Base-by-base conservation (phyloP, 2,888 invertebrate genomes). In the Nymphalis c-album region DNA sequence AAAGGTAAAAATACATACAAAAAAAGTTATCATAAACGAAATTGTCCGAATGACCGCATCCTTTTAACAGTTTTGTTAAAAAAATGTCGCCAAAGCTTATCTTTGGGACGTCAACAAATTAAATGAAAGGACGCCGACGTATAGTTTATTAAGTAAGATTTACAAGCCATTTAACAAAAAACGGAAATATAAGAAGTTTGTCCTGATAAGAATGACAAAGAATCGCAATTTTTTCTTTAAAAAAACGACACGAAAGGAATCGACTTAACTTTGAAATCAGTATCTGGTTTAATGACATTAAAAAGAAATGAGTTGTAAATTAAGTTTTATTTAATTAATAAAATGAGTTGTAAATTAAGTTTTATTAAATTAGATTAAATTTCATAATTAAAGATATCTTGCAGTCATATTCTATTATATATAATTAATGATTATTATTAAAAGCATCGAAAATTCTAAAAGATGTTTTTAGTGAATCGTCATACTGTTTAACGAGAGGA, bases 161-260 rank as follows among this genome's bases (percentile, higher is more conserved):
- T 86, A 87, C 85, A 82, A 80, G 73, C 79, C 82, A 82, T 85
- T 86, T 80, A 75, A 71, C 67, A 76, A 72, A 77, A 77, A 81
- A 78, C 73, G 47, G 73, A 64, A 76, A 72, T 70, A 63, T 57
- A 64, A 72, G 72, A 70, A 71, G 63, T 69, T 72, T 70, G 35
- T 63, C 35, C 64, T 65, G 75, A 76, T 78, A 75, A 76, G 64
- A 64, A 62, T 62, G 62, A 69, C 69, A 69, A 61, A 63, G 61
- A 60, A 64, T 61, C 18, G 48, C 50, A 46, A 64, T 53, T 60
- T 48, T 63, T 63, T 66, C 26, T 58, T 46, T 55, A 2, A 22
- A 47, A 40, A 35, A 60, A 63, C 2, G 55, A 7, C 50, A 55
- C 51, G 48, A 50, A 61, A 57, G 57, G 57, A 31, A 57, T 67